A percentile compares a stretch with the other conserved stretches of the same genome.
phyloP scores from a whole-genome alignment of 2,113 vertebrate species.

The pig (Sus scrofa) region T2T-Sscrofa CM000818.6:2043001-2043500 shows the following conservation, averaged over 20 bases:
- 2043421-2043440: accelerated
- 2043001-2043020: not conserved
- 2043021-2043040: not conserved
- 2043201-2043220: not conserved
- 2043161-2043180: not conserved
- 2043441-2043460: accelerated
- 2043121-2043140: not conserved
- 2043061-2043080: not conserved
- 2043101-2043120: not conserved
- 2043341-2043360: not conserved
- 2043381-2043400: not conserved
- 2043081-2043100: not conserved
- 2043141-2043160: not conserved
- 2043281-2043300: not conserved
- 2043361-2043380: not conserved
- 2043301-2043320: not conserved
- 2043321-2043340: not conserved
- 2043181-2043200: not conserved
- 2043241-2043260: not conserved
- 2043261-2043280: no score
- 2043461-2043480: not conserved
- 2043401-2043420: not conserved
- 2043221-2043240: not conserved
- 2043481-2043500: not conserved
- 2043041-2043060: not conserved